Evolutionary conservation across 2,113 vertebrate species (phyloP).

Genomic region (Tilapia sparmanii): DNA sequence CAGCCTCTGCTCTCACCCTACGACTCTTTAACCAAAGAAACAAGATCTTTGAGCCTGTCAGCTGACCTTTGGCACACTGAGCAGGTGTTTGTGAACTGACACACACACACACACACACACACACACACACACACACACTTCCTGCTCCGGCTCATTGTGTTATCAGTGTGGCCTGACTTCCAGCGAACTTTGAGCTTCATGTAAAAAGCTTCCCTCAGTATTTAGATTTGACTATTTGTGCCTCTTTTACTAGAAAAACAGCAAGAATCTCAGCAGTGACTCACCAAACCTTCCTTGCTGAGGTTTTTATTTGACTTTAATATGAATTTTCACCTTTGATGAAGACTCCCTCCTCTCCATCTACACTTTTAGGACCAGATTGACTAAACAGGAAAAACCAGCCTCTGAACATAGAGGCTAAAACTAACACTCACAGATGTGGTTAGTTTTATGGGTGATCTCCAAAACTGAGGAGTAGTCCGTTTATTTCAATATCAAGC

Average conservation of each 20-base stretch:
- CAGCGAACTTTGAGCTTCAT: background rate
- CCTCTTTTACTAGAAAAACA: background rate
- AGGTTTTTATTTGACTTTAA: background rate
- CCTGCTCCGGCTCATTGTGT: background rate
- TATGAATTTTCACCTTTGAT: background rate
- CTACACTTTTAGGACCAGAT: background rate
- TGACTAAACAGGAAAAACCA: background rate
- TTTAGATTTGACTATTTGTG: background rate
- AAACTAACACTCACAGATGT: background rate
- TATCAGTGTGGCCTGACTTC: background rate
- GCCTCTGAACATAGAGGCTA: background rate
- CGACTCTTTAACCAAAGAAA: background rate
- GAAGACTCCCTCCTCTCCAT: background rate
- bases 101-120: too few relatives aligned
- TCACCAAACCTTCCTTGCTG: background rate
- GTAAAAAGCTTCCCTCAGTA: background rate
- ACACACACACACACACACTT: background rate
- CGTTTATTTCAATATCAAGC: background rate
- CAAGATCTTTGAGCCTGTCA: background rate
- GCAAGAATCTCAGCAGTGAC: background rate
- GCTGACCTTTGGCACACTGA: background rate
- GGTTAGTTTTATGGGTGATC: background rate
- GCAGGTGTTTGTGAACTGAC: constrained; percentile 22
- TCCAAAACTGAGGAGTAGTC: background rate
- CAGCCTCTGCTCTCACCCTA: background rate